Percentiles rank a stretch among this genome's conserved stretches.
phyloP scores from a whole-genome alignment of 2,113 vertebrate species.

The Gallinago jamesoni region DNA sequence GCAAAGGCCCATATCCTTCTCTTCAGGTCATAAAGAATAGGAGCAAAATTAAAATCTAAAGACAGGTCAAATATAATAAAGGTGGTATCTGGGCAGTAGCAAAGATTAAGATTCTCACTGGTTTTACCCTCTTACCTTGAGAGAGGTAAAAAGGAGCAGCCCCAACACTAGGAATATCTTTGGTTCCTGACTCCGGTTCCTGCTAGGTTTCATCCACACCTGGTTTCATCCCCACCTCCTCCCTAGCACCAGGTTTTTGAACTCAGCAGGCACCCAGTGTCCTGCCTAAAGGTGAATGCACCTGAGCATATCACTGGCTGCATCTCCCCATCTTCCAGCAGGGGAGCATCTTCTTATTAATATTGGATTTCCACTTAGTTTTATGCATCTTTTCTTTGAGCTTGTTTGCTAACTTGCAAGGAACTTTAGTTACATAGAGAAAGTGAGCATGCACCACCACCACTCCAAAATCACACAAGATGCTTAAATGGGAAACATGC shows the following conservation, averaged over 20 bases:
- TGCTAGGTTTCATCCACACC: not conserved
- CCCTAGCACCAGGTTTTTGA: not conserved
- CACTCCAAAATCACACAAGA: not conserved
- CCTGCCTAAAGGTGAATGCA: not conserved
- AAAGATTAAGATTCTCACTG: not conserved
- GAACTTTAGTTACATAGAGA: not conserved
- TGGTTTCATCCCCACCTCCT: not conserved
- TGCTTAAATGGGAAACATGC: not conserved
- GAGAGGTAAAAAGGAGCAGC: not conserved
- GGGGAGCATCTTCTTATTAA: not conserved
- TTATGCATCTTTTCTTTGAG: not conserved
- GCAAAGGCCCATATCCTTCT: not conserved
- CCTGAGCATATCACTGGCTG: not conserved
- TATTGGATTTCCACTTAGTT: not conserved
- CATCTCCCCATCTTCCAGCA: not conserved
- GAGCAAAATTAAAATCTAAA: not conserved
- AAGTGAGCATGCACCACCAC: not conserved
- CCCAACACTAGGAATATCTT: not conserved
- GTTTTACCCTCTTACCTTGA: not conserved
- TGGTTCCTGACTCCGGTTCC: not conserved
- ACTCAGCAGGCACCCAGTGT: not conserved
- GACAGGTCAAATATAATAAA: not conserved
- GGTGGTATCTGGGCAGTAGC: not conserved
- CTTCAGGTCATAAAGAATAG: not conserved
- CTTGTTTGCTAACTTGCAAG: not conserved